Base-by-base conservation (phyloP, 1,140 invertebrate genomes). In the Chelonus insularis region DNA sequence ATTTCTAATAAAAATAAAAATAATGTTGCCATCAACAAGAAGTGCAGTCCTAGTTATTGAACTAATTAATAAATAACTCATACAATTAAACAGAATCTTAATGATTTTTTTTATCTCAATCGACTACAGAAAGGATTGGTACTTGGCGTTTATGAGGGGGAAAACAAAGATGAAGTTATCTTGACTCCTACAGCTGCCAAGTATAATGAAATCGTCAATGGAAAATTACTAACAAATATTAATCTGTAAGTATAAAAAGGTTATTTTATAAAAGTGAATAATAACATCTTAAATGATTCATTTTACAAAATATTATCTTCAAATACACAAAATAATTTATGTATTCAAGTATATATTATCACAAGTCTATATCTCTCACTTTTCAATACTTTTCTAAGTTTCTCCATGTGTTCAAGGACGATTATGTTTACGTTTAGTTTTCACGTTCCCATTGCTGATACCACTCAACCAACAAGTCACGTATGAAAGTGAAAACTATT, bases 81-180 rank as follows among this genome's bases (percentile, higher is more conserved):
- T 43, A 8, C 2, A 43, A 43, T 2, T 16, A 21, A 18, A 7
- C 8, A 43, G 14, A 18, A 18, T 43, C 7, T 4, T 6, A 4
- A 18, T 43, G 14, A 43, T 43, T 39, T 39, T 43, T 16, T 20
- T 16, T 18, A n/a, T n/a, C 8, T 16, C 16, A 7, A 43, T 16
- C 6, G 7, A 43, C 14, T 82, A 48, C 71, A 83, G 81, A 84
- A 79, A 70, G 84, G 84, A 41, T 64, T 86, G 25, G 83, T 87
- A 25, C 73, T 88, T 39, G 86, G 86, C 60, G 77, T 84, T 23
- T 86, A 86, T 65, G 74, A 76, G 45, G 68, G 79, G 59, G 76
- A 83, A 55, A 77, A 80, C 63, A 72, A 81, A 50, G 72, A 79
- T 56, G 75, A 67, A 29, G 29, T 82, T 36, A 73, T 72, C 20